Base-by-base conservation (phyloP, 1,140 invertebrate species). In the Bombus pyrosoma region DNA sequence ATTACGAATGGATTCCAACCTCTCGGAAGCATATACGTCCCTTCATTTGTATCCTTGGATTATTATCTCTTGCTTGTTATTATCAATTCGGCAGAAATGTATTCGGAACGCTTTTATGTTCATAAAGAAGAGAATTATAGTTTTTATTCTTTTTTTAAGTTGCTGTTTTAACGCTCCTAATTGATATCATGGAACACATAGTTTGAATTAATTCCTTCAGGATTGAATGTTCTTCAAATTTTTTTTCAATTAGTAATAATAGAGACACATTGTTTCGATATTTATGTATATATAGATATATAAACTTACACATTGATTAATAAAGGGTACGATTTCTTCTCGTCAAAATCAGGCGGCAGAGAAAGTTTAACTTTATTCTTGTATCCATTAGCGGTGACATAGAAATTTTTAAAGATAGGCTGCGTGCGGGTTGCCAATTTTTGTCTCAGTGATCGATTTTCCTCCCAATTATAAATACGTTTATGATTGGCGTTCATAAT, bases 361-460 rank as follows among this genome's bases (percentile, higher is more conserved):
- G 92, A 87, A 43, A 96, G 90, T 74, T 93, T 93, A 6, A 95
- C 96, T 81, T 93, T 94, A 22, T 91, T 91, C 39, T 92, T 86
- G 83, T 95, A 95, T 87, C 96, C 96, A 10, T 95, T 95, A 1
- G 97, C 94, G 0, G 96, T 95, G 15, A 98, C 96, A 10, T 96
- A 95, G 0, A 97, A 93, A 80, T 96, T 96, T 82, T 96, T 95
- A 53, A 95, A 95, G 4, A 91, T 93, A 0, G 97, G 97, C 0
- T 96, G 93, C 25, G 92, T 90, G 86, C 97, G 97, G 4, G 92
- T 93, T 0, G 93, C 78, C 9, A 98, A 87, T 28, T 94, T 95
- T 3, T 93, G 87, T 2, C 96, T 94, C 8, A 97, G 94, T 1
- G 91, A 89, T 0, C 91, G 74, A 91, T 98, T 98, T n/a, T 95